Evolutionary conservation across 2,888 invertebrate species (phyloP).

Genomic region (Epinotia brunnichana): DNA sequence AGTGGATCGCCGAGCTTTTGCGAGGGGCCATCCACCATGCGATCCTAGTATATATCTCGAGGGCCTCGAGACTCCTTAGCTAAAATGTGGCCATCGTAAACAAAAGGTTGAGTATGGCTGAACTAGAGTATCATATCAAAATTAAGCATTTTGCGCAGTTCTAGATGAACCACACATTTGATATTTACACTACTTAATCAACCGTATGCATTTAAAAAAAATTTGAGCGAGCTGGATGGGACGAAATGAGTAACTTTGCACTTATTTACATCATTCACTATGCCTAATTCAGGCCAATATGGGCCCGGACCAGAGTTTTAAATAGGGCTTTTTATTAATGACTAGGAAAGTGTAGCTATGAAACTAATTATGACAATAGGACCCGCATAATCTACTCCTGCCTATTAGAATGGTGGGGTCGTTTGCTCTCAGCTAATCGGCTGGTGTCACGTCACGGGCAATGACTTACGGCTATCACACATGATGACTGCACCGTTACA

Average conservation of each 20-base stretch:
- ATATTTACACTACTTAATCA: no score
- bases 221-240: no score
- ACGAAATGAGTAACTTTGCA: neutral
- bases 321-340: neutral
- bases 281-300: neutral
- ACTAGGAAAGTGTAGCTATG: neutral
- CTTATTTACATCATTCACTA: neutral
- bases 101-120: no score
- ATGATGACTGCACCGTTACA: slow-evolving; percentile 15
- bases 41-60: no score
- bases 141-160: no score
- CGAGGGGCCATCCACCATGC: no score
- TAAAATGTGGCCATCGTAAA: no score
- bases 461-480: slow-evolving; percentile 13
- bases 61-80: no score
- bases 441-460: slow-evolving; percentile 28
- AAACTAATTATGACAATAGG: slow-evolving; percentile 1
- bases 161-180: neutral
- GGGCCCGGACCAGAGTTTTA: neutral
- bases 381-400: slow-evolving; percentile 4
- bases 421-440: neutral
- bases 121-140: no score
- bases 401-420: neutral
- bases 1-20: no score
- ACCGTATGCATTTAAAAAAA: no score